Evolutionary conservation across 2,113 vertebrate species (phyloP).

Genomic region (Pelodiscus sinensis): DNA sequence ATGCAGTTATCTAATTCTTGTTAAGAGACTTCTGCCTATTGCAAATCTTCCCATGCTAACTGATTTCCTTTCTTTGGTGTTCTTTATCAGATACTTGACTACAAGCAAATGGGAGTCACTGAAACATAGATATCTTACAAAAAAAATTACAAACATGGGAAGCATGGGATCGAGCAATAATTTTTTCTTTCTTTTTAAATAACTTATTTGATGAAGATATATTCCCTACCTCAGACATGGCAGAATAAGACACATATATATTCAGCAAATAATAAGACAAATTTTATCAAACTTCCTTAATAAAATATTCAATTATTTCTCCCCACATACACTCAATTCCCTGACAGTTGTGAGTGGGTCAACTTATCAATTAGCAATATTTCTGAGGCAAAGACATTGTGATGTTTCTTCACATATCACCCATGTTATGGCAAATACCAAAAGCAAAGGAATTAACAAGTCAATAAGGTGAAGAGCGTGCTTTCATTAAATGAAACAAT

Average conservation of each 20-base stretch:
- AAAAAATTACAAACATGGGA: neutral
- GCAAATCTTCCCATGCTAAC: neutral
- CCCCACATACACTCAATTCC: neutral
- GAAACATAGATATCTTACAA: neutral
- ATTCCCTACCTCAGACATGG: neutral
- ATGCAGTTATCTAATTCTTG: neutral
- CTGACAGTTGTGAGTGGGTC: neutral
- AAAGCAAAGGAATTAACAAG: slow-evolving; percentile 1
- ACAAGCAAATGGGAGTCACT: neutral
- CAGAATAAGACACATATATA: neutral
- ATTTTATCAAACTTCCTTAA: neutral
- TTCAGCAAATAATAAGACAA: neutral
- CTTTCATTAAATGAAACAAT: neutral
- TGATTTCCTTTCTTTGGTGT: neutral
- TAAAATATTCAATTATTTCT: neutral
- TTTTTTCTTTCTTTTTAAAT: neutral
- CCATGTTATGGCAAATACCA: neutral
- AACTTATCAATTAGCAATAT: slow-evolving; percentile 35
- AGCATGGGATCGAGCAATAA: neutral
- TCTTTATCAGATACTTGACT: neutral
- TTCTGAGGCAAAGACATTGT: neutral
- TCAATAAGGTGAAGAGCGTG: neutral
- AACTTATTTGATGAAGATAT: neutral
- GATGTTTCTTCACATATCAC: neutral
- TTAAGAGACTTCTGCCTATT: neutral